A percentile compares a stretch with the other conserved stretches of the same genome.
These are phyloP conservation scores for Pangasius djambal DNA, from an alignment of 2,797 vertebrate species.

Conservation along the genomic window DNA sequence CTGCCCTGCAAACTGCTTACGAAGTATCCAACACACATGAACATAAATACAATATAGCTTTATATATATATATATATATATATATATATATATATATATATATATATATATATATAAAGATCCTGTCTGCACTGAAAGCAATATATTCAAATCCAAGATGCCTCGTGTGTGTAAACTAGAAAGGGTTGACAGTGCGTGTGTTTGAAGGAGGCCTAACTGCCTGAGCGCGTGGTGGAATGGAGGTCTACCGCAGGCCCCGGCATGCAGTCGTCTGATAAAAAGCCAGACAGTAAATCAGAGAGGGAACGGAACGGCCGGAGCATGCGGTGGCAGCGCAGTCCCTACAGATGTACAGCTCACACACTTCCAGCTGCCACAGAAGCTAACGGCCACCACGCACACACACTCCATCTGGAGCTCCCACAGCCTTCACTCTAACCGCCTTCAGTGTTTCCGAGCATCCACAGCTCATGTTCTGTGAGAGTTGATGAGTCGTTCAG, in stretches of 20 bases:
- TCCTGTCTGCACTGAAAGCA: not conserved
- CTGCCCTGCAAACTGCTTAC: not conserved
- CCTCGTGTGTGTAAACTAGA: not conserved
- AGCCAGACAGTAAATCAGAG: constrained; percentile 73
- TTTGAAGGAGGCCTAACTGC: constrained; percentile 55
- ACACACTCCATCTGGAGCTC: constrained; percentile 41
- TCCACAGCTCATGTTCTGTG: constrained; percentile 1
- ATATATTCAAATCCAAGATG: not conserved
- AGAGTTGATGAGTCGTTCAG: not conserved
- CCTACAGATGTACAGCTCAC: constrained; percentile 60
- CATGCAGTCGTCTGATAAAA: constrained; percentile 65
- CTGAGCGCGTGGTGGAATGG: constrained; percentile 41
- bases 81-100: not conserved
- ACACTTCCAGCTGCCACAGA: constrained; percentile 61
- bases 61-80: not conserved
- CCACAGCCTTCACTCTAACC: constrained; percentile 41
- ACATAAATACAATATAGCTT: not conserved
- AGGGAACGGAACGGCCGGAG: constrained; percentile 60
- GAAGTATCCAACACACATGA: not conserved
- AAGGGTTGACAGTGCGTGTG: constrained; percentile 40
- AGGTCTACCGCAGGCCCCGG: constrained; percentile 57
- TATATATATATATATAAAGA: not conserved
- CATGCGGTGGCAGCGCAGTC: constrained; percentile 58
- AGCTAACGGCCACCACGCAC: constrained; percentile 57
- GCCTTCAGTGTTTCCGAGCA: constrained; percentile 28